Evolutionary conservation across 1,140 invertebrate genomes (phyloP).

Genomic region (Aleiodes sp.): DNA sequence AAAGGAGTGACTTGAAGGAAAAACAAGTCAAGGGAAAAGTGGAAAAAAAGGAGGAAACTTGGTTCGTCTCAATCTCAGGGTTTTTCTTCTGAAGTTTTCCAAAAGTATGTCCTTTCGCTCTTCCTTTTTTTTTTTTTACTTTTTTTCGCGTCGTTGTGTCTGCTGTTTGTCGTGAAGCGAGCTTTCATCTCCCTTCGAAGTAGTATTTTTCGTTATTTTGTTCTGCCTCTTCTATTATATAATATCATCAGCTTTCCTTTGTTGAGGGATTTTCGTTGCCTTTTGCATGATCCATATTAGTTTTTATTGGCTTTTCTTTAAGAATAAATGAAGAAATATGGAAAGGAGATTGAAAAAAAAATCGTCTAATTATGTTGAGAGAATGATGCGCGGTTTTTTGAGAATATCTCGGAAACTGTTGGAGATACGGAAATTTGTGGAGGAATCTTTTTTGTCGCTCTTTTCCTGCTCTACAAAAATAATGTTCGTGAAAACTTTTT

Average conservation of each 20-base stretch:
- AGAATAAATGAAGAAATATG: too few species aligned
- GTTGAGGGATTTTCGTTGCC: not conserved
- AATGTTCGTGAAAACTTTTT: too few species aligned
- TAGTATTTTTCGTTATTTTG: slow-evolving; percentile 8
- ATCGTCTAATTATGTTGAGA: too few species aligned
- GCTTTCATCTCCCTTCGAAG: slow-evolving; percentile 6
- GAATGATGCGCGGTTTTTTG: too few species aligned
- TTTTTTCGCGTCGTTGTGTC: not conserved
- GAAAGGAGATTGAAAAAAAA: too few species aligned
- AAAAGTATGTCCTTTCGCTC: slow-evolving; percentile 33
- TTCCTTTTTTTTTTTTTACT: not conserved
- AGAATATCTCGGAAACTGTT: too few species aligned
- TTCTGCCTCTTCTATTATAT: not conserved
- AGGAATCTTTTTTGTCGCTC: too few species aligned
- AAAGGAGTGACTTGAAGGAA: slow-evolving; percentile 8
- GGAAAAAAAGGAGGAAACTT: not conserved
- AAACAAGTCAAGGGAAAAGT: not conserved
- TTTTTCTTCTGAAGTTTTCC: slow-evolving; percentile 14
- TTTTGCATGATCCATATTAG: too few species aligned
- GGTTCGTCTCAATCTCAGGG: slow-evolving; percentile 20
- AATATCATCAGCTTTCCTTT: slow-evolving; percentile 8
- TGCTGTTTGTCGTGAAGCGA: not conserved
- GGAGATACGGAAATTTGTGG: too few species aligned
- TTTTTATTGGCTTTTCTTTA: too few species aligned
- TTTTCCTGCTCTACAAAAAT: too few species aligned